phyloP scores from a whole-genome alignment of 92 coral and sea anemone species.

The Paragorgia papillata region DNA sequence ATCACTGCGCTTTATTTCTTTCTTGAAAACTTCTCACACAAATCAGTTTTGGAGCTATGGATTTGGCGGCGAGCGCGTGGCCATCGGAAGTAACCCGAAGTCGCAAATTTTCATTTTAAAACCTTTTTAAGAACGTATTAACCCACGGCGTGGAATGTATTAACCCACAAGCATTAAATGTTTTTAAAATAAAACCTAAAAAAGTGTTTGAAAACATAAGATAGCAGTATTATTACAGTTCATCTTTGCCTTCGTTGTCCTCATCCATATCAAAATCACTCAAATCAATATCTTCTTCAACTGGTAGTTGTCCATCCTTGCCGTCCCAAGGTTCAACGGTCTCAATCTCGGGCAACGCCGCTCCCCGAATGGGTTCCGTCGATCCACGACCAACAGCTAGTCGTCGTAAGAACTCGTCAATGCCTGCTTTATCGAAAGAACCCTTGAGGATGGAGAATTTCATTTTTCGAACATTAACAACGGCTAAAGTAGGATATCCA shows the following conservation, averaged over 20 bases:
- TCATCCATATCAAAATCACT: slow-evolving; percentile 92
- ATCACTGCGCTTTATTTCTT: too few species aligned
- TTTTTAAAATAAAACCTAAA: neutral
- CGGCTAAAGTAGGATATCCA: slow-evolving; percentile 97
- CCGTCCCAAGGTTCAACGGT: slow-evolving; percentile 88
- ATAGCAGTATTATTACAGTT: neutral
- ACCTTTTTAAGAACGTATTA: too few species aligned
- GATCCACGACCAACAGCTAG: slow-evolving; percentile 98
- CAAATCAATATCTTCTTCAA: slow-evolving; percentile 89
- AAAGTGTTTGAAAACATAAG: neutral
- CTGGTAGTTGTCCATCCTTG: slow-evolving; percentile 90
- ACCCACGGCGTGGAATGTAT: too few species aligned
- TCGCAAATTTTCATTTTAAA: too few species aligned
- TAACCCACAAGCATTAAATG: neutral
- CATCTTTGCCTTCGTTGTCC: slow-evolving; percentile 71
- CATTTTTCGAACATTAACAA: slow-evolving; percentile 84
- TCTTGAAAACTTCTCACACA: too few species aligned
- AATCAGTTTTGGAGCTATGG: too few species aligned
- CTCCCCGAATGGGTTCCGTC: slow-evolving; percentile 76
- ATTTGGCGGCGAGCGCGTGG: too few species aligned
- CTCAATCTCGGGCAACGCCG: slow-evolving; percentile 69
- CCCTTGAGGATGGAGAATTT: slow-evolving; percentile 77
- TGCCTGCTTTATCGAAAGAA: slow-evolving; percentile 84
- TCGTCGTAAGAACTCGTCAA: slow-evolving; percentile 91
- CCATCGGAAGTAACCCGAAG: too few species aligned